These are phyloP conservation scores for Melanotaenia maccullochi DNA, from an alignment of 2,797 vertebrate genomes.

Conservation along the genomic window DNA sequence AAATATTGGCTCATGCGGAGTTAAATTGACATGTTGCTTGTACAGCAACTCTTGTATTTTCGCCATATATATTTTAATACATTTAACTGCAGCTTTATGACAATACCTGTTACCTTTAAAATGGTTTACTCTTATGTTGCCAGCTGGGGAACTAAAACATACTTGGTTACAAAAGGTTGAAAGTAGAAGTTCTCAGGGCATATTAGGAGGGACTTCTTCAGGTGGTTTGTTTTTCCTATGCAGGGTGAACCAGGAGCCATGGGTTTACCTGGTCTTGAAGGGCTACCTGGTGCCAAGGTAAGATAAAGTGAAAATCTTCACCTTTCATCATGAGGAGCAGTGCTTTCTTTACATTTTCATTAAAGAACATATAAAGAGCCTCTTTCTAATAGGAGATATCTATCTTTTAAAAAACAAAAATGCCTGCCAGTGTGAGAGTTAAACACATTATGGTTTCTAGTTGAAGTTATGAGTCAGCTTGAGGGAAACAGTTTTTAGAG, in stretches of 20 bases:
- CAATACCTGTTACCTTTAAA: conserved; percentile 26
- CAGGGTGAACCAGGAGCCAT: conserved; percentile 94
- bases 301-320: conserved; percentile 36
- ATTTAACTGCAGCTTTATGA: conserved; percentile 21
- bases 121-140: conserved; percentile 17
- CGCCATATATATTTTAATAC: conserved; percentile 14
- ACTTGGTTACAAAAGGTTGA: not conserved
- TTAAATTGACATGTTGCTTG: conserved; percentile 36
- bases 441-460: conserved; percentile 1
- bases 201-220: conserved; percentile 18
- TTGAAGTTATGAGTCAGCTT: conserved; percentile 19
- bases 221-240: conserved; percentile 59
- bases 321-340: conserved; percentile 8
- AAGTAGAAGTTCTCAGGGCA: conserved; percentile 2
- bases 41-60: conserved; percentile 31
- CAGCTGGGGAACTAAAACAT: conserved; percentile 30
- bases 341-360: conserved; percentile 14
- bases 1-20: conserved; percentile 31
- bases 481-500: conserved; percentile 5
- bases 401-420: conserved; percentile 17
- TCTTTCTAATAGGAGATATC: conserved; percentile 17
- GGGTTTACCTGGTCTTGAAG: conserved; percentile 96
- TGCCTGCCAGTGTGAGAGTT: not conserved
- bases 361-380: conserved; percentile 16
- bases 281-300: conserved; percentile 95